These are phyloP conservation scores for Rapana venosa DNA, from an alignment of 2,888 invertebrate species.

Conservation along the genomic window DNA sequence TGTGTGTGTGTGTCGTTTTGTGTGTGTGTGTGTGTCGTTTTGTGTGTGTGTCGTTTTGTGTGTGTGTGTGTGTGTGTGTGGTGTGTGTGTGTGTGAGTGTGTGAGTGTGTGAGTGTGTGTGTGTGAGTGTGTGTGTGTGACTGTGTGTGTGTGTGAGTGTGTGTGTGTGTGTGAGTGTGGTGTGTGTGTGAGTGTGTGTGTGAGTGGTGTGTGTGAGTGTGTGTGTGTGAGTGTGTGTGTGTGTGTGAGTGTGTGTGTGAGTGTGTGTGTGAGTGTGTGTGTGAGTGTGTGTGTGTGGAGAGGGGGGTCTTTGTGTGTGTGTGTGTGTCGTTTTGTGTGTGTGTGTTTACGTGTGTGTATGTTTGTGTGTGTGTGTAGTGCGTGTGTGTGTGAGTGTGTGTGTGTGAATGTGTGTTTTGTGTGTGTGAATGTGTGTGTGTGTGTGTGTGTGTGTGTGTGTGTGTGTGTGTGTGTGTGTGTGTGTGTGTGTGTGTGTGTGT, in stretches of 20 bases:
- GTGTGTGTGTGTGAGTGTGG: too few relatives aligned
- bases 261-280: neutral
- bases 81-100: neutral
- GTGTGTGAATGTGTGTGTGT: neutral
- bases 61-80: neutral
- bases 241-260: neutral
- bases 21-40: neutral
- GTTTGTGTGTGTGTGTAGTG: neutral
- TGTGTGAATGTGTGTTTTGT: neutral
- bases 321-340: neutral
- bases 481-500: neutral
- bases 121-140: too few relatives aligned
- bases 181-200: too few relatives aligned
- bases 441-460: neutral
- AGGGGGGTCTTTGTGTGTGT: neutral
- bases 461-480: neutral
- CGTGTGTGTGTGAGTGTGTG: neutral
- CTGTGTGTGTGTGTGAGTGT: too few relatives aligned
- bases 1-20: slow-evolving; percentile 11
- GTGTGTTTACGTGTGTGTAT: neutral
- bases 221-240: neutral
- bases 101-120: neutral
- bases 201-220: too few relatives aligned
- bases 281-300: neutral
- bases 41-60: neutral